A percentile compares a stretch with the other conserved stretches of the same genome.
phyloP scores from a whole-genome alignment of 2,888 invertebrate genomes.

The Caenorhabditis angaria region DNA sequence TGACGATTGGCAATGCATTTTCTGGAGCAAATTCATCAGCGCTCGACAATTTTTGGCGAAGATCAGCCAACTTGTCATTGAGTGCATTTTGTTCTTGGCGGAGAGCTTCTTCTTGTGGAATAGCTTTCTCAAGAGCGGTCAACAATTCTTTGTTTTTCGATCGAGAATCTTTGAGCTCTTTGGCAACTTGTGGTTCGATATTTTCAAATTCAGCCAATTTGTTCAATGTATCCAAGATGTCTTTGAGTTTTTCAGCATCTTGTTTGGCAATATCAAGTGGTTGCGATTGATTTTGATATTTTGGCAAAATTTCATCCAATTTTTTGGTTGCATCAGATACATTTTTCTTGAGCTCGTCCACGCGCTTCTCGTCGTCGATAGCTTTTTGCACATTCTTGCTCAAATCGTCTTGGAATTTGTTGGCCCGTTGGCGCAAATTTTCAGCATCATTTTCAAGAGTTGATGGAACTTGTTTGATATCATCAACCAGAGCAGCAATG shows the following conservation, averaged over 20 bases:
- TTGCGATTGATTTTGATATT: slow-evolving; percentile 33
- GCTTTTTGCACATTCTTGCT: slow-evolving; percentile 34
- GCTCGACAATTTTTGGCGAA: slow-evolving; percentile 1
- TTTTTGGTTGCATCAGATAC: slow-evolving; percentile 22
- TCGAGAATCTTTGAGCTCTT: slow-evolving; percentile 24
- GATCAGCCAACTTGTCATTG: background rate
- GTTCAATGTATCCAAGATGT: slow-evolving; percentile 18
- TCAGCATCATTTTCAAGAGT: slow-evolving; percentile 9
- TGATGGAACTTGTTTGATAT: slow-evolving; percentile 4
- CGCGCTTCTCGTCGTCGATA: slow-evolving; percentile 34
- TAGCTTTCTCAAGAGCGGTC: slow-evolving; percentile 13
- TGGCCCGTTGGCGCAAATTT: slow-evolving; percentile 33
- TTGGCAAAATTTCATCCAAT: slow-evolving; percentile 37
- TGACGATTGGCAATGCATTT: slow-evolving; percentile 18
- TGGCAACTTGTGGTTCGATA: slow-evolving; percentile 18
- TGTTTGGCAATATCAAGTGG: slow-evolving; percentile 39
- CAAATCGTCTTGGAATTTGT: slow-evolving; percentile 35
- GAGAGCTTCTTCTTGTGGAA: slow-evolving; percentile 13
- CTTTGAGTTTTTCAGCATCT: slow-evolving; percentile 28
- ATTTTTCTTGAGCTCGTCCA: slow-evolving; percentile 34
- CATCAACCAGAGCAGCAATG: slow-evolving; percentile 5
- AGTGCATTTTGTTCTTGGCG: slow-evolving; percentile 9
- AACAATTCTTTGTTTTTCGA: slow-evolving; percentile 23
- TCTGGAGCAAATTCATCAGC: slow-evolving; percentile 9
- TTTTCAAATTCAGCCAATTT: slow-evolving; percentile 5